A percentile compares a stretch with the other conserved stretches of the same genome.
Conservation (phyloP, 1,140 invertebrate species). For the Trachymyrmex cornetzi region DNA sequence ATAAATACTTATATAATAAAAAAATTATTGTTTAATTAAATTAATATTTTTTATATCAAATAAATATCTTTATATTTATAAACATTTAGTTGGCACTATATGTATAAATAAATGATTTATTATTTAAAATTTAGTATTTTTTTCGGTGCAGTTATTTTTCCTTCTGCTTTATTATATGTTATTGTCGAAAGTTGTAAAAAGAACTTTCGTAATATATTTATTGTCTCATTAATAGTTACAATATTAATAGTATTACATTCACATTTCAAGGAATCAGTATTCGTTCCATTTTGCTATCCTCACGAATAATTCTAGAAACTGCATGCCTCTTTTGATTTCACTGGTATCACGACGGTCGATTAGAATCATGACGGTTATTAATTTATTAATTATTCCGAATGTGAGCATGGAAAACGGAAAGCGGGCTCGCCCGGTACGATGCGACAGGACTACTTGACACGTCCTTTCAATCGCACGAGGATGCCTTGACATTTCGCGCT, state of each 20-base stretch:
- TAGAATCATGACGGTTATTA: conserved; percentile 21
- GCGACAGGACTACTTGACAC: background rate
- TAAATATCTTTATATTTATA: no score
- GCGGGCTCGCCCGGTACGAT: background rate
- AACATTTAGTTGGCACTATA: no score
- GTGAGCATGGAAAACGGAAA: conserved; percentile 34
- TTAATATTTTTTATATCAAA: no score
- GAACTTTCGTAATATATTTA: background rate
- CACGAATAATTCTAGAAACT: background rate
- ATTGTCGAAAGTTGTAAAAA: background rate
- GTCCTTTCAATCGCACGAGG: conserved; percentile 53
- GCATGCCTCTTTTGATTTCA: background rate
- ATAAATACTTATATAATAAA: no score
- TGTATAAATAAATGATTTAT: no score
- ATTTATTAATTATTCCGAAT: conserved; percentile 47
- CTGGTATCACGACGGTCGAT: background rate
- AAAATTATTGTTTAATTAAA: no score
- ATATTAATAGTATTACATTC: conserved; percentile 13
- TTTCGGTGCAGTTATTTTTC: background rate
- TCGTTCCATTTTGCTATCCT: background rate
- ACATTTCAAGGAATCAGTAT: background rate
- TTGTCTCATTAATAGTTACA: background rate
- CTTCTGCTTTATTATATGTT: background rate
- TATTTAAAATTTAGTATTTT: no score
- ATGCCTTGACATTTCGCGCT: conserved; percentile 57